Base-by-base conservation (phyloP, 2,797 vertebrate species). In the Gouania willdenowi region DNA sequence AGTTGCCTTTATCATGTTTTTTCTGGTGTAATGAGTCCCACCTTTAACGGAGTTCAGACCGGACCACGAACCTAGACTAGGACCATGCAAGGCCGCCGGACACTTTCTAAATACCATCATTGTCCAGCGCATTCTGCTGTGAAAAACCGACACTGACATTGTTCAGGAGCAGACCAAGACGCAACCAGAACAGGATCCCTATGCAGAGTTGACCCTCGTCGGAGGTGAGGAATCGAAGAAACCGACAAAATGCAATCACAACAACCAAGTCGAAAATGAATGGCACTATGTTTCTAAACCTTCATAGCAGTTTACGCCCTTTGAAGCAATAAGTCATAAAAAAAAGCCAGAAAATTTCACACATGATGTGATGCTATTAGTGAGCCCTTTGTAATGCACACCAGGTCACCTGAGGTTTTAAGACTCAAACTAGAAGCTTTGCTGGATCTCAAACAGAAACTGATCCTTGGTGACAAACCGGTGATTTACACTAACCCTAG, bases 111-210 rank as follows among this genome's bases (percentile, higher is more conserved):
- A 5, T 19, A 66, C 38, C 73, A 57, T 23, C 82, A 57, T 24
- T 51, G 67, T 64, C 86, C 78, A 61, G 74, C 71, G 6, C 74
- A 85, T 17, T 75, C 83, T 40, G 63, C 66, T 57, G 68, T 75
- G 36, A 71, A 86, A n/a, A 71, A 76, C 37, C 46, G 83, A 67
- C 65, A 62, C 77, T 16, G 81, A 82, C 71, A 64, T 82, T 66
- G 68, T 74, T 8, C 84, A 84, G 32, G 88, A 93, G 34, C 87
- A 74, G 28, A 82, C 46, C 47, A 61, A 41, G 26, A 34, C 32
- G 45, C 41, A 56, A 52, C 48, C 74, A 66, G 20, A 71, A 70
- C 6, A 45, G 8, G 45, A 57, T 41, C 51, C 63, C 29, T 66
- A 47, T 51, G 84, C 84, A 64, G 66, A 68, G 24, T 56, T 56